Evolutionary conservation across 2,888 invertebrate genomes (phyloP), one percentile per base, ranked within the genome.

Genomic region (Tenodera sinensis): DNA sequence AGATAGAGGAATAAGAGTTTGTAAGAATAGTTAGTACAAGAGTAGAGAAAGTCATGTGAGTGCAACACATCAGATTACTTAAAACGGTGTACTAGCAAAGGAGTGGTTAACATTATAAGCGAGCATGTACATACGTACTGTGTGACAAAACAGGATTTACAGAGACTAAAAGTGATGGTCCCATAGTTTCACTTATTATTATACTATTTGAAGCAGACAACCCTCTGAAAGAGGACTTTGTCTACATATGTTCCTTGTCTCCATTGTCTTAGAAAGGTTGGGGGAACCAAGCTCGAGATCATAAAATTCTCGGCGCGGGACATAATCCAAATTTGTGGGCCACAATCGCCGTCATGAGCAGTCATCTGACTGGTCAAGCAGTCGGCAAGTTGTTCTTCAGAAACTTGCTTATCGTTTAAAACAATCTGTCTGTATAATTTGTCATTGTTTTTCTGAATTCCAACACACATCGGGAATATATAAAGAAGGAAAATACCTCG

Each of bases 391-490:
- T 71, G 54, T 71, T 71, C 54, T 71, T 71, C 54, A 71, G 54
- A 71, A 42, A 71, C 54, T 71, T 20, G 54, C 54, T 28, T 86
- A 86, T 86, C 86, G 30, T 81, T 12, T 28, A 20, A 28, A 28
- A 42, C 81, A 81, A 86, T 86, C 86, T 86, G 27, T 28, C 54
- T 9, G 86, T 28, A 86, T 86, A 86, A 86, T 86, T 86, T 86
- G 86, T 86, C 86, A 86, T 86, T 86, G 86, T 86, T 86, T 86
- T 86, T 54, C 25, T 81, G 81, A 30, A 86, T 86, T 86, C 86
- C 86, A 86, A 54, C 6, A 81, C 86, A 71, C 86, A 86, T 81
- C 71, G 15, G 54, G 86, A 86, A 86, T 86, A 28, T n/a, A 86
- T 86, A 86, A 86, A 81, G 54, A 71, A 71, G 54, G 54, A 71